Percentiles rank a stretch among this genome's conserved stretches.
phyloP scores from a whole-genome alignment of 2,888 invertebrate species.

The Cistogaster globosa region DNA sequence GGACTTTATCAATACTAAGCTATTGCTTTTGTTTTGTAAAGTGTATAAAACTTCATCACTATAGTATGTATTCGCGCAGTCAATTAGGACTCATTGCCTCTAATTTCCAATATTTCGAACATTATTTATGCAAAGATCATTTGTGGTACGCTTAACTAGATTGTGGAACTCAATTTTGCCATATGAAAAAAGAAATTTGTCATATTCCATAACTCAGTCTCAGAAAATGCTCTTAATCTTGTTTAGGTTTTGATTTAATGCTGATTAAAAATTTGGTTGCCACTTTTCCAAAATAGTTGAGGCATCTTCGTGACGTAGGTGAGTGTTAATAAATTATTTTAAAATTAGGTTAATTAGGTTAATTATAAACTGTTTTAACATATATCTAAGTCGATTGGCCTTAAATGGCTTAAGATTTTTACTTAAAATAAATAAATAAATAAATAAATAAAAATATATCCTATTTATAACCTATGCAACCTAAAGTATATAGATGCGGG shows the following conservation, averaged over 20 bases:
- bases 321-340: neutral
- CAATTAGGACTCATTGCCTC: neutral
- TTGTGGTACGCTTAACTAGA: neutral
- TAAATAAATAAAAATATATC: too few relatives aligned
- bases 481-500: too few relatives aligned
- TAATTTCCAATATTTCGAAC: neutral
- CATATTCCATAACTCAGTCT: neutral
- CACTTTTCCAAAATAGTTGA: neutral
- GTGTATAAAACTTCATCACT: neutral
- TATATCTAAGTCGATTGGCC: neutral
- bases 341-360: too few relatives aligned
- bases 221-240: neutral
- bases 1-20: neutral
- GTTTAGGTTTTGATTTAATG: neutral
- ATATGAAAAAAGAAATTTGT: neutral
- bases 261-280: neutral
- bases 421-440: too few relatives aligned
- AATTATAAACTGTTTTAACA: neutral
- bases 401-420: neutral
- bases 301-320: neutral
- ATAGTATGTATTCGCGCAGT: neutral
- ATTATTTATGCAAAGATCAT: slow-evolving; percentile 1
- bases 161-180: neutral
- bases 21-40: neutral
- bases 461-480: too few relatives aligned